Conservation (phyloP, 2,113 vertebrate species). For the Myanophis thanlyinensis region DNA sequence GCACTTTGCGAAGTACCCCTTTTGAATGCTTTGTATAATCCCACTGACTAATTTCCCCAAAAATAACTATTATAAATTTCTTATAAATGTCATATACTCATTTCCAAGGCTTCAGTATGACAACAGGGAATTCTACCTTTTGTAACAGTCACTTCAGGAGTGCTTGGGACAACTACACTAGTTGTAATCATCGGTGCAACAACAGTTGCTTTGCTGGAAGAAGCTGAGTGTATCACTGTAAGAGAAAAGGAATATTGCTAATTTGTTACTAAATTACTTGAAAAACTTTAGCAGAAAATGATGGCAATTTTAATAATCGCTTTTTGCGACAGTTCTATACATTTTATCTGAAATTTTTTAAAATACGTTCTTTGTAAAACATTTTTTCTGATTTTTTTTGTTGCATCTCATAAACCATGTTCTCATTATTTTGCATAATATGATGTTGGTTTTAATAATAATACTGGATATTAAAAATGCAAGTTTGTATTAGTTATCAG, state of each 20-base stretch:
- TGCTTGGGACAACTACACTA: slow-evolving; percentile 49
- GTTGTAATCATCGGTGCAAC: slow-evolving; percentile 61
- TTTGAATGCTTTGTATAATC: background rate
- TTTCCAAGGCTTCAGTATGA: slow-evolving; percentile 8
- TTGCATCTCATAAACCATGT: background rate
- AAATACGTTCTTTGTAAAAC: background rate
- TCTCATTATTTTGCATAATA: background rate
- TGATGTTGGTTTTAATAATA: background rate
- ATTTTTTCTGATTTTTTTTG: no score
- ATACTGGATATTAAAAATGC: background rate
- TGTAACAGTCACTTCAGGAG: slow-evolving; percentile 51
- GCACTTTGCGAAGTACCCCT: background rate
- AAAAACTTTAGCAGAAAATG: slow-evolving; percentile 32
- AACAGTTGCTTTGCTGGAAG: slow-evolving; percentile 68
- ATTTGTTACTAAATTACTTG: background rate
- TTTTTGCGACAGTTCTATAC: slow-evolving; percentile 35
- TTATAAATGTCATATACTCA: background rate
- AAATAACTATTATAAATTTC: background rate
- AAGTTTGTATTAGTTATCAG: slow-evolving; percentile 18
- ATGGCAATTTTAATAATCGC: slow-evolving; percentile 37
- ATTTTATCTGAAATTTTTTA: slow-evolving; percentile 9
- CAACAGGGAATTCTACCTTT: slow-evolving; percentile 70
- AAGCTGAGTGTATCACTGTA: slow-evolving; percentile 75
- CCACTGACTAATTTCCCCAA: background rate
- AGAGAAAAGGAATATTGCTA: background rate